A percentile compares a stretch with the other conserved stretches of the same genome.
phyloP scores from a whole-genome alignment of 2,113 vertebrate genomes.

The Myotis yumanensis region DNA sequence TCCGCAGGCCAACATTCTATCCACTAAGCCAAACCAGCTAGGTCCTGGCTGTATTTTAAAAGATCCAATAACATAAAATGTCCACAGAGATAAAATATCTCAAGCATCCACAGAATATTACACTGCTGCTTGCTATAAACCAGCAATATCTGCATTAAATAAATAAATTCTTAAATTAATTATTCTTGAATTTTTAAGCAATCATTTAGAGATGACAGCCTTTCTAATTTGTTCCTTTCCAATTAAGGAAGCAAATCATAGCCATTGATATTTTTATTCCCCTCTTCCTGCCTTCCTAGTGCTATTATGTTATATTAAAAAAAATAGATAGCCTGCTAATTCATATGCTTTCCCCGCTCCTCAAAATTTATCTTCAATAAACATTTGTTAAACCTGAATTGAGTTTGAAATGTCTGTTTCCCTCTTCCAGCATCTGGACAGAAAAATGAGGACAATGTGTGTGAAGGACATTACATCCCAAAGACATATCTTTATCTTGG shows the following conservation, averaged over 20 bases:
- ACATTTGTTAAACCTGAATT: neutral
- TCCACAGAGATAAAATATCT: neutral
- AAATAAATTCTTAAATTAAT: neutral
- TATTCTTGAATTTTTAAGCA: slow-evolving; percentile 11
- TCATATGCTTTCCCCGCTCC: neutral
- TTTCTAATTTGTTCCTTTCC: neutral
- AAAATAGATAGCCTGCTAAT: neutral
- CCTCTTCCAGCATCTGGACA: neutral
- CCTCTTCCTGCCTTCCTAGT: neutral
- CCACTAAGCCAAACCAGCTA: too few relatives aligned
- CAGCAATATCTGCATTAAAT: neutral
- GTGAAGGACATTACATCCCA: neutral
- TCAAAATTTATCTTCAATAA: slow-evolving; percentile 32
- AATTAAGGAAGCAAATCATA: neutral
- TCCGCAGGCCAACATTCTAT: too few relatives aligned
- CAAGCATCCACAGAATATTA: neutral
- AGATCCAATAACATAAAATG: neutral
- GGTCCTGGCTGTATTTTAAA: neutral
- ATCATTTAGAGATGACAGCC: neutral
- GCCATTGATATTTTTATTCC: neutral
- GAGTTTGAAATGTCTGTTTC: neutral
- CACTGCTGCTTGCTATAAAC: neutral
- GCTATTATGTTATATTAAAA: neutral
- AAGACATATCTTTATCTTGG: neutral
- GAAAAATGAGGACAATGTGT: neutral